Conservation (phyloP, 2,888 invertebrate species). For the Patella depressa region DNA sequence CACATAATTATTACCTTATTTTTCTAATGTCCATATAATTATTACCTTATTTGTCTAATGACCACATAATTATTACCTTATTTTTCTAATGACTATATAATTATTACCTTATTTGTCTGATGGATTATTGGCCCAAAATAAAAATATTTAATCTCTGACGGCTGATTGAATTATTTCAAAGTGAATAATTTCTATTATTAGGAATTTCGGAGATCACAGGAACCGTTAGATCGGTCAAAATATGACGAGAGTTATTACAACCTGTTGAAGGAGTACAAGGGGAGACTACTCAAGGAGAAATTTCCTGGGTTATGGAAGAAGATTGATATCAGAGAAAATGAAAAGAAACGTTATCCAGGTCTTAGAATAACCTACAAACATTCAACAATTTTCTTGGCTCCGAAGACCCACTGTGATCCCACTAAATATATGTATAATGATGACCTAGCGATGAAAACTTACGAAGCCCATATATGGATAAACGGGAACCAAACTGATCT, state of each 20-base stretch:
- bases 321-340: slow-evolving; percentile 63
- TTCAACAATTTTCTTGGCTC: slow-evolving; percentile 71
- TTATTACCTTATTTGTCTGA: too few relatives aligned
- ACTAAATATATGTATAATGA: slow-evolving; percentile 71
- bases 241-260: slow-evolving; percentile 70
- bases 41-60: too few relatives aligned
- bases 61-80: too few relatives aligned
- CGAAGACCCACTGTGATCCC: slow-evolving; percentile 71
- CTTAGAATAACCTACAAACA: slow-evolving; percentile 69
- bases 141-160: too few relatives aligned
- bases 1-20: too few relatives aligned
- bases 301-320: slow-evolving; percentile 62
- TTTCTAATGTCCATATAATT: too few relatives aligned
- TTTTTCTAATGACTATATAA: too few relatives aligned
- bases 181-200: slow-evolving; percentile 33
- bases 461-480: slow-evolving; percentile 71
- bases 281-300: slow-evolving; percentile 50
- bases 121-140: too few relatives aligned
- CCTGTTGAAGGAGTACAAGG: slow-evolving; percentile 71
- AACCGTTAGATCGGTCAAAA: slow-evolving; percentile 57
- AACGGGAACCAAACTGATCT: slow-evolving; percentile 63
- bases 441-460: slow-evolving; percentile 69
- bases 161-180: background rate
- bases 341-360: slow-evolving; percentile 57
- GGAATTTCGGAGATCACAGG: slow-evolving; percentile 69